phyloP scores from a whole-genome alignment of 1,140 invertebrate species.

The Cylas formicarius region DNA sequence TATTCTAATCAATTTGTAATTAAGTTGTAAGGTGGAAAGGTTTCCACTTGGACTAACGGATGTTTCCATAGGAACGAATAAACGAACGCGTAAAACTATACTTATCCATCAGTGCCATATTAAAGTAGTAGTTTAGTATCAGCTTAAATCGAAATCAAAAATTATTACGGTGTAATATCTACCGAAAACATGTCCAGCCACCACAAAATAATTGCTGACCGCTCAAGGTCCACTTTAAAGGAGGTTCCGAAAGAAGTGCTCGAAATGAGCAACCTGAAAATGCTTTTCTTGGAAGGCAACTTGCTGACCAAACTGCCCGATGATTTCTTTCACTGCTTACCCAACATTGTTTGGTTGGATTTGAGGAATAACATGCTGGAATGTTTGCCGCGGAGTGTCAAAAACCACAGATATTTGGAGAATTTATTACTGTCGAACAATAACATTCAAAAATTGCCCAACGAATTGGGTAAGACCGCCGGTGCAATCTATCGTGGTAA shows the following conservation, averaged over 20 bases:
- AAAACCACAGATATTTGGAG: conserved; percentile 38
- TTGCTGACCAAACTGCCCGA: conserved; percentile 33
- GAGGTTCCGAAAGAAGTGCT: conserved; percentile 29
- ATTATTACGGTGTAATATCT: not conserved
- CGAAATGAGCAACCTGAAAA: conserved; percentile 33
- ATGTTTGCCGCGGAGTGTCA: conserved; percentile 35
- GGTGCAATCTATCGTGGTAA: too few relatives aligned
- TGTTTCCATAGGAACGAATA: too few relatives aligned
- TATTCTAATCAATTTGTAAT: too few relatives aligned
- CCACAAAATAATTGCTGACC: conserved; percentile 32
- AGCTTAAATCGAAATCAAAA: too few relatives aligned
- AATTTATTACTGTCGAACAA: conserved; percentile 39
- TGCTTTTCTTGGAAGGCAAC: conserved; percentile 42
- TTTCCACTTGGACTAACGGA: too few relatives aligned
- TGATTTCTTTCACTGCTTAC: conserved; percentile 37
- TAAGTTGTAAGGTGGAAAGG: too few relatives aligned
- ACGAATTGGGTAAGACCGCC: conserved; percentile 37
- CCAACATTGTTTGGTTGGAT: conserved; percentile 40
- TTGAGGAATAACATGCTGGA: conserved; percentile 38
- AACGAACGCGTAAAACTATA: too few relatives aligned
- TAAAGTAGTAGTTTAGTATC: too few relatives aligned
- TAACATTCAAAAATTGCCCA: conserved; percentile 30
- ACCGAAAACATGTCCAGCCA: conserved; percentile 29
- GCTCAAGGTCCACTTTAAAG: conserved; percentile 29
- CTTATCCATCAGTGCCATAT: too few relatives aligned